phyloP scores from a whole-genome alignment of 1,140 invertebrate genomes.

The Chrysoperla carnea region DNA sequence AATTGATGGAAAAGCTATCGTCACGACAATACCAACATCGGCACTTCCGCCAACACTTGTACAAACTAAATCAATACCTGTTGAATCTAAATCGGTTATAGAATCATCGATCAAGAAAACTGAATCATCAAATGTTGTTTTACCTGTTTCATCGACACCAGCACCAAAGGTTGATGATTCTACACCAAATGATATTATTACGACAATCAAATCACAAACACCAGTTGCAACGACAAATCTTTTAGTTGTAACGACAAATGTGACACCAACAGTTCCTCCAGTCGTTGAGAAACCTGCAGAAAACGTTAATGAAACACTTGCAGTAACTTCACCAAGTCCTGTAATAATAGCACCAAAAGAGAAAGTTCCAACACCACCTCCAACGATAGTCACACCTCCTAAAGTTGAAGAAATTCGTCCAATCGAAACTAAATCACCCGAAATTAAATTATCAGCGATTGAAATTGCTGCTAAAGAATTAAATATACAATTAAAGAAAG shows the following conservation, averaged over 20 bases:
- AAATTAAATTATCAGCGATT: not conserved
- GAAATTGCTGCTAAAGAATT: not conserved
- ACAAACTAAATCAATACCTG: too few relatives aligned
- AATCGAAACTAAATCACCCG: not conserved
- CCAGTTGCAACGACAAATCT: not conserved
- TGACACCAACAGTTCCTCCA: conserved; percentile 1
- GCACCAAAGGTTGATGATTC: too few relatives aligned
- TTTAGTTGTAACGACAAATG: conserved; percentile 3
- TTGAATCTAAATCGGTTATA: not conserved
- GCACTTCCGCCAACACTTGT: too few relatives aligned
- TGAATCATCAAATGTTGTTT: too few relatives aligned
- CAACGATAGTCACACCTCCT: conserved; percentile 18
- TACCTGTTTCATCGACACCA: too few relatives aligned
- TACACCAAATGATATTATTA: too few relatives aligned
- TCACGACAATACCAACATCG: not conserved
- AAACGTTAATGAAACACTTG: conserved; percentile 21
- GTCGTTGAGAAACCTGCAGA: conserved; percentile 2
- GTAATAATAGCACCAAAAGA: conserved; percentile 17
- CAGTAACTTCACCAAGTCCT: conserved; percentile 19
- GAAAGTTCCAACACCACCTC: conserved; percentile 21
- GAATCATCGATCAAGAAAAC: too few relatives aligned
- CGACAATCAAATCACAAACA: too few relatives aligned
- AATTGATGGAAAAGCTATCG: conserved; percentile 6
- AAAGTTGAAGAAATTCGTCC: too few relatives aligned
- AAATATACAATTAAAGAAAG: not conserved